phyloP scores from a whole-genome alignment of 2,888 invertebrate genomes.

The Lysandra coridon region DNA sequence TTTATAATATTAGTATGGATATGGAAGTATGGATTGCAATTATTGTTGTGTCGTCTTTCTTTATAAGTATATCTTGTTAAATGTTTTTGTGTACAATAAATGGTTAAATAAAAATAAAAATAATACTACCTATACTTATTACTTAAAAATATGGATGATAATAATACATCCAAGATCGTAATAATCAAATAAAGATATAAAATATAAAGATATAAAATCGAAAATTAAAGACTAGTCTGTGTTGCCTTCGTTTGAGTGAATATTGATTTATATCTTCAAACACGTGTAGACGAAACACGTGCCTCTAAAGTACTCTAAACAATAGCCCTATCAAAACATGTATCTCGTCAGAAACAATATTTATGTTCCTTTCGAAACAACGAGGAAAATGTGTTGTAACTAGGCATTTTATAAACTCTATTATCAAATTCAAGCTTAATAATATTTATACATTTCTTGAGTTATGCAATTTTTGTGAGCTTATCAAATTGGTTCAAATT shows the following conservation, averaged over 20 bases:
- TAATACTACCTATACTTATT: background rate
- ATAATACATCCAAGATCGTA: too few relatives aligned
- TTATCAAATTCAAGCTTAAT: background rate
- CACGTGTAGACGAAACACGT: background rate
- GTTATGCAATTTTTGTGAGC: background rate
- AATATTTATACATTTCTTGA: constrained; percentile 2
- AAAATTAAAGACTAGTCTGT: background rate
- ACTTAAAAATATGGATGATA: background rate
- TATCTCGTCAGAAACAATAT: background rate
- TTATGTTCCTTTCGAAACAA: background rate
- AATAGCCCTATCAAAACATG: too few relatives aligned
- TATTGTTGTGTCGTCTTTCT: too few relatives aligned
- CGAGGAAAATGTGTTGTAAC: background rate
- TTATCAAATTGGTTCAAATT: background rate
- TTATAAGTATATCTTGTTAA: too few relatives aligned
- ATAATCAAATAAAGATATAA: too few relatives aligned
- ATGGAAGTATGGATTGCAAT: too few relatives aligned
- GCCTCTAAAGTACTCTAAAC: background rate
- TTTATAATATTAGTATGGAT: too few relatives aligned
- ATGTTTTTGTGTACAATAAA: too few relatives aligned
- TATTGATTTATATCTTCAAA: background rate
- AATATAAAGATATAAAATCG: too few relatives aligned
- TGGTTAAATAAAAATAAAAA: too few relatives aligned
- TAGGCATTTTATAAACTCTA: background rate
- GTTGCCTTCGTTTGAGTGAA: background rate